Evolutionary conservation across 2,797 vertebrate genomes (phyloP).

Genomic region (Zenarchopterus dispar): DNA sequence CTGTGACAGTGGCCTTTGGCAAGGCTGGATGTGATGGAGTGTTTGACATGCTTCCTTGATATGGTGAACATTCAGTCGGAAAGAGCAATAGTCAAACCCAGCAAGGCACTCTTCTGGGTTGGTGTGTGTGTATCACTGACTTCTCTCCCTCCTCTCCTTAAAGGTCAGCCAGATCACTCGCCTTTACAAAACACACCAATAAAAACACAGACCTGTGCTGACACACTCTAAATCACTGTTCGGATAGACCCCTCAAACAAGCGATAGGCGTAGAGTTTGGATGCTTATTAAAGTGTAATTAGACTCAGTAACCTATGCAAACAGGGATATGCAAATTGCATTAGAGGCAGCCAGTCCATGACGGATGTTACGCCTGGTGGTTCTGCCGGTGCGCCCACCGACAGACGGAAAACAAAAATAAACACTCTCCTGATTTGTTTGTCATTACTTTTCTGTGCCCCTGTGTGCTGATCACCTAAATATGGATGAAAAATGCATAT

Average conservation of each 20-base stretch:
- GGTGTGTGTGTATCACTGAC: background rate
- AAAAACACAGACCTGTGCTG: background rate
- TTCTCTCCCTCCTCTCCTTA: slow-evolving; percentile 14
- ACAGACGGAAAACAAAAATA: slow-evolving; percentile 34
- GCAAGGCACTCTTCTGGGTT: slow-evolving; percentile 7
- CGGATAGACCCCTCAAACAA: slow-evolving; percentile 20
- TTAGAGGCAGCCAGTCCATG: slow-evolving; percentile 40
- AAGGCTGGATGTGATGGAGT: slow-evolving; percentile 51
- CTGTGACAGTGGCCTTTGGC: slow-evolving; percentile 59
- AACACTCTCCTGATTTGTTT: slow-evolving; percentile 32
- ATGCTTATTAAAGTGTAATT: slow-evolving; percentile 55
- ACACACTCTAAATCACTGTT: slow-evolving; percentile 32
- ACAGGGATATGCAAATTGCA: slow-evolving; percentile 62
- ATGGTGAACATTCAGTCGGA: slow-evolving; percentile 32
- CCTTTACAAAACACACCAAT: slow-evolving; percentile 27
- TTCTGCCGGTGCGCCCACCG: slow-evolving; percentile 6
- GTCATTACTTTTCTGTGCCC: background rate
- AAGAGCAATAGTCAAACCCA: slow-evolving; percentile 30
- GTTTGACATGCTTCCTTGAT: slow-evolving; percentile 31
- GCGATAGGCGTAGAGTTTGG: slow-evolving; percentile 37
- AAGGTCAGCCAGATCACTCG: slow-evolving; percentile 33
- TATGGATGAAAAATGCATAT: background rate
- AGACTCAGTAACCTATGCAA: slow-evolving; percentile 52
- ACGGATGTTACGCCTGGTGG: slow-evolving; percentile 45
- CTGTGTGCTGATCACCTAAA: slow-evolving; percentile 9